Base-by-base conservation (phyloP, 2,888 invertebrate species). In the Stomorhina lunata region DNA sequence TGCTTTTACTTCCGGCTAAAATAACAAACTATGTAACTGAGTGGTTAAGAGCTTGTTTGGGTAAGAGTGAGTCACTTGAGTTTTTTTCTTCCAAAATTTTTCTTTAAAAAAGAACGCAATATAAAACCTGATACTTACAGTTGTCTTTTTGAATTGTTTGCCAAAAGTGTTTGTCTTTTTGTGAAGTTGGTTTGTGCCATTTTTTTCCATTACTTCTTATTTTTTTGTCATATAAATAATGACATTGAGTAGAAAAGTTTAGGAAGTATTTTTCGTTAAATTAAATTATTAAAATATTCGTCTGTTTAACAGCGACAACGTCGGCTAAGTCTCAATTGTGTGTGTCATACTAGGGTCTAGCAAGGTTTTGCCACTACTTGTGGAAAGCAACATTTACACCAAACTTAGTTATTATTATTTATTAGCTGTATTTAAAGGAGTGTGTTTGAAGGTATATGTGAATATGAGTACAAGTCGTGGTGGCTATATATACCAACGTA, bases 211-310 rank as follows among this genome's bases (percentile, higher is more conserved):
- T n/a, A 63, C 37, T 37, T 72, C 15, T 22, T 7, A 9, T 22
- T 4, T 22, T 48, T 7, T 2, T 48, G 9, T 53, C 12, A 45
- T n/a, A 50, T 50, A n/a, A n/a, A 53, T 73, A 29, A 50, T 50
- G 15, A 61, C 29, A 48, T 65, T 20, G 27, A 37, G 43, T 43
- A 40, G 9, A 25, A 55, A 68, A 34, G 79, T 80, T 80, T 6
- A 34, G 25, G 7, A 75, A 76, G 20, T 37, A 29, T 63, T 84
- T 81, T 80, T 80, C 65, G 29, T 81, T 20, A 84, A 84, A 85
- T 85, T 79, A 80, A 84, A 82, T 84, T 84, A 84, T 84, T 75
- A 84, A 85, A 83, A 82, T 81, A 76, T 77, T 84, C 77, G 66
- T 72, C 34, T 83, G 78, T 83, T 83, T 80, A 57, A 71, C 81